Base-by-base conservation (phyloP, 2,797 vertebrate species). In the Lagocephalus sceleratus region DNA sequence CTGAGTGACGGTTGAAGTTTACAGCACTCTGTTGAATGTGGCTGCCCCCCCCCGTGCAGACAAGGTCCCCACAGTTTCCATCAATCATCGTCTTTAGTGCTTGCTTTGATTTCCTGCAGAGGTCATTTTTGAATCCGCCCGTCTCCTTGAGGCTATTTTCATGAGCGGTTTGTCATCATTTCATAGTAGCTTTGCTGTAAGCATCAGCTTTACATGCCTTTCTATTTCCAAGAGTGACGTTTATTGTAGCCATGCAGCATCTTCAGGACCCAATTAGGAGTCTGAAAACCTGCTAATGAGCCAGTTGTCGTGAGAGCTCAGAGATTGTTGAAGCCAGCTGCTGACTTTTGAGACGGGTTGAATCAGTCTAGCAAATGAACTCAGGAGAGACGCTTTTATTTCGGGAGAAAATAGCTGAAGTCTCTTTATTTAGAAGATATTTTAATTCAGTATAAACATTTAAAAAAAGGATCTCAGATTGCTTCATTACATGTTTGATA, bases 71-170 rank as follows among this genome's bases (percentile, higher is more conserved):
- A 41, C 15, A 29, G 38, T 39, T 39, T 9, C 9, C 42, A 19
- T 19, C 42, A 11, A 50, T 66, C 59, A 46, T 29, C 50, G 56
- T 41, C 19, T 50, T 62, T 59, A 20, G 20, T 56, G 16, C 63
- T 73, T 41, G 59, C 67, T 72, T 77, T 65, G 66, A 71, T 80
- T 80, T 77, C 49, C 43, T 47, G 51, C 54, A 63, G 63, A 78
- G 73, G 76, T 82, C 71, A 63, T 46, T 74, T 79, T 78, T 71
- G 75, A 78, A 79, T 59, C 63, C 5, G 35, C 59, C 66, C 41
- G 63, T 79, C 71, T 85, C 66, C 80, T 77, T 81, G 54, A 63
- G 61, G 79, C 75, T 82, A 82, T 85, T 83, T 77, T 61, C 68
- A 78, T 35, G 52, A 58, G 57, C 47, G 60, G 71, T 72, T 77